Evolutionary conservation across 2,888 invertebrate genomes (phyloP), one percentile per base, ranked within the genome.

Genomic region (Eupithecia tripunctaria): DNA sequence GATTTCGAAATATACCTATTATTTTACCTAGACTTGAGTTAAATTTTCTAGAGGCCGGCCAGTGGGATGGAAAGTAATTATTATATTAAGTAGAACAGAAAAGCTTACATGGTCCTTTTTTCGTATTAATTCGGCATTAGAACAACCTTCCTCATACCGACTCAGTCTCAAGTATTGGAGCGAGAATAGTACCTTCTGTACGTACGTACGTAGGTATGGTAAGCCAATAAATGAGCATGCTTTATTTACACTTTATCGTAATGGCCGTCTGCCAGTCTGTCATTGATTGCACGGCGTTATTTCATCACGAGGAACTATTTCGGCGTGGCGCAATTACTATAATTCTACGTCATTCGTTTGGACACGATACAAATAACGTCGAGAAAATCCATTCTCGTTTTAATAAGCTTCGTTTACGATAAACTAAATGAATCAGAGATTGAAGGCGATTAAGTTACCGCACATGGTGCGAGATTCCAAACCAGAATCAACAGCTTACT

Each of bases 271-370:
- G 71, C 74, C 74, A 74, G 71, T 63, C 47, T 65, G 59, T 59
- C 71, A 66, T 12, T 47, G 60, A 74, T 70, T 67, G 66, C 71
- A 43, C 51, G 59, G 43, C 66, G 71, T 74, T 71, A 71, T 74
- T 71, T 74, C 59, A 64, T 74, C 62, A 72, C 71, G 63, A 68
- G 64, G 56, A 72, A 66, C 68, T 74, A 74, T 72, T 72, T 72
- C 63, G 18, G 63, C 60, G 60, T 56, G 67, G 63, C 70, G 73
- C 71, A 71, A 69, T 69, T 32, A 68, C 66, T 71, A 67, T 74
- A 71, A 74, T 68, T 71, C 21, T 69, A 69, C 71, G 67, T 67
- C 69, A 72, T 70, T 63, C 10, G 29, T 68, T 64, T 70, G 67
- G 59, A 59, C 18, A 62, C 62, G 25, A 62, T 41, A 41, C n/a